Percentiles rank a stretch among this genome's conserved stretches.
Conservation (phyloP, 37 sponge, comb jelly and placozoan genomes). For the Theonella swinhoei region DNA sequence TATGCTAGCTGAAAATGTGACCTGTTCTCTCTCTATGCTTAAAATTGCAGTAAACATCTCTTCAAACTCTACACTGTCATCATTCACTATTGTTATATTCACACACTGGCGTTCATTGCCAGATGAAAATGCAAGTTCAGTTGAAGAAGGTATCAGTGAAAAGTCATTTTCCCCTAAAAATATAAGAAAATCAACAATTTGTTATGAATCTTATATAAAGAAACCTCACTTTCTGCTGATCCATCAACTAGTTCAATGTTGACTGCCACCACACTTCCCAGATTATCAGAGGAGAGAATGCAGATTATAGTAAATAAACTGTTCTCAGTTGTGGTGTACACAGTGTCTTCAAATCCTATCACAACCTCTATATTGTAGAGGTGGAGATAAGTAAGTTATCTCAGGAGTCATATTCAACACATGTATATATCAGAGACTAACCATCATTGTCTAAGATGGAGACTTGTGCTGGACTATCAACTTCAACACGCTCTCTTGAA, state of each 20-base stretch:
- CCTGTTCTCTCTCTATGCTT: background rate
- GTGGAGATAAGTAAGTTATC: background rate
- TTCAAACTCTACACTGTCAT: background rate
- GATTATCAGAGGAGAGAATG: background rate
- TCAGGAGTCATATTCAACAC: background rate
- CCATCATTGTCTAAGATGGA: slow-evolving; percentile 4
- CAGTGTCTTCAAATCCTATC: background rate
- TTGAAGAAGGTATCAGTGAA: background rate
- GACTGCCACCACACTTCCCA: background rate
- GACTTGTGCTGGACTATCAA: background rate
- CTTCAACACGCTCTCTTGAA: background rate
- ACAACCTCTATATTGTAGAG: background rate
- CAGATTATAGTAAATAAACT: background rate
- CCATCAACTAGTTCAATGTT: background rate
- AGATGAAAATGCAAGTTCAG: background rate
- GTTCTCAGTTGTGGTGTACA: background rate
- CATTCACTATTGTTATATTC: background rate
- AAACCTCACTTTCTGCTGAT: background rate
- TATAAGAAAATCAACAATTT: background rate
- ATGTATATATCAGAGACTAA: background rate
- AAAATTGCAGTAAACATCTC: background rate
- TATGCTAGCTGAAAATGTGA: background rate
- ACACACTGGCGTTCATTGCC: background rate
- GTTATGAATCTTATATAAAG: background rate
- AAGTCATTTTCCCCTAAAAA: background rate